Conservation (phyloP, 2,888 invertebrate genomes). For the Drosophila putrida region DNA sequence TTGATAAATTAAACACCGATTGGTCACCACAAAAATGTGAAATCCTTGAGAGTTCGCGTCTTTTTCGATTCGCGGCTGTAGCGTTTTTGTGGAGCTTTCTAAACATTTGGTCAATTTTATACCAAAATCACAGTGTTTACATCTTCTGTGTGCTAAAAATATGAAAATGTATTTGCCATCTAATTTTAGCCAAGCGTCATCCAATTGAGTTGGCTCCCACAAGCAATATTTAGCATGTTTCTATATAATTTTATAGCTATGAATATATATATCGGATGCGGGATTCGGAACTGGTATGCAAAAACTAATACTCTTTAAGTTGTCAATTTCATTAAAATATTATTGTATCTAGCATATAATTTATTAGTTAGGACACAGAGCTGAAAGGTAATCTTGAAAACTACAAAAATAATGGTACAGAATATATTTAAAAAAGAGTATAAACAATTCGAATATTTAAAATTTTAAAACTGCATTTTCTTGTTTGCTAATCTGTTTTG, state of each 20-base stretch:
- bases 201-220: conserved; percentile 48
- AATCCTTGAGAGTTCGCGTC: conserved; percentile 29
- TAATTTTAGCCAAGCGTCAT: conserved; percentile 78
- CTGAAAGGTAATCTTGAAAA: neutral
- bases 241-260: conserved; percentile 19
- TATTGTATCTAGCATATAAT: neutral
- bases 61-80: conserved; percentile 54
- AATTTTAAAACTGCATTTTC: neutral
- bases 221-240: conserved; percentile 34
- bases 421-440: conserved; percentile 6
- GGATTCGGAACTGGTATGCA: neutral
- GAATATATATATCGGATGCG: conserved; percentile 1
- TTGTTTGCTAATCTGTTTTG: conserved; percentile 18
- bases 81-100: conserved; percentile 57
- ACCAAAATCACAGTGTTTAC: conserved; percentile 69
- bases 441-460: neutral
- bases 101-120: conserved; percentile 56
- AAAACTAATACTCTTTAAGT: conserved; percentile 20
- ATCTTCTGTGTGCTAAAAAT: conserved; percentile 75
- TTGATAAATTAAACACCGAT: conserved; percentile 27
- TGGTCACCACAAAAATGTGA: conserved; percentile 14
- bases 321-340: neutral
- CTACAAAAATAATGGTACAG: neutral
- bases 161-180: conserved; percentile 74
- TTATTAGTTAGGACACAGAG: too few species aligned